Percentiles rank a stretch among this genome's conserved stretches.
Conservation (phyloP, 2,113 vertebrate species). For the Limanda limanda region DNA sequence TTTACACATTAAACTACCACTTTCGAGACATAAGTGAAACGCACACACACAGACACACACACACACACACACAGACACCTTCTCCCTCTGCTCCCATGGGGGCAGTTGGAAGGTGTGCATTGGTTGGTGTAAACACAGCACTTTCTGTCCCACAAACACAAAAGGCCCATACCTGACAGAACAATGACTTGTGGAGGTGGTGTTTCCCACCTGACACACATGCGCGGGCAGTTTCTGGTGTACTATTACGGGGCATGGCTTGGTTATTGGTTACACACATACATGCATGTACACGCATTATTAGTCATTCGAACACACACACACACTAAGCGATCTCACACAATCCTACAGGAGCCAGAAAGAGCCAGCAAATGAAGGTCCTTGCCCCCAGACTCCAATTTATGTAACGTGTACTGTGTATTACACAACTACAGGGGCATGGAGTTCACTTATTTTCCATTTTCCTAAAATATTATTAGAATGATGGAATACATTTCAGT, state of each 20-base stretch:
- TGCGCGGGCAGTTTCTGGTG: conserved; percentile 27
- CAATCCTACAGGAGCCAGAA: conserved; percentile 10
- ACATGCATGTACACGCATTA: conserved; percentile 18
- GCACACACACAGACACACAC: background rate
- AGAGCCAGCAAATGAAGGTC: conserved; percentile 9
- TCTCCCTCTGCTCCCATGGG: conserved; percentile 31
- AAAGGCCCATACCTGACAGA: conserved; percentile 39
- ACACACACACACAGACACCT: background rate
- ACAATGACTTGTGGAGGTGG: conserved; percentile 40
- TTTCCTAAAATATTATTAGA: background rate
- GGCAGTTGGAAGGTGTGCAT: conserved; percentile 44
- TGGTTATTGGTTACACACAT: conserved; percentile 21
- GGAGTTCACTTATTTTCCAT: background rate
- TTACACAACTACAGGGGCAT: background rate
- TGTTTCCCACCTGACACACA: conserved; percentile 39
- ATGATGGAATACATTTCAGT: background rate
- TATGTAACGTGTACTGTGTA: background rate
- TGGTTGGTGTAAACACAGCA: conserved; percentile 54
- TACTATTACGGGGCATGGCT: conserved; percentile 41
- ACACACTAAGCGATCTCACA: conserved; percentile 15
- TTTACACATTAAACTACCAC: conserved; percentile 65
- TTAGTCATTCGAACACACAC: conserved; percentile 18
- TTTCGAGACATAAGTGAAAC: conserved; percentile 23
- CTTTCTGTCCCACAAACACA: conserved; percentile 66
- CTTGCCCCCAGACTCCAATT: conserved; percentile 1